A percentile compares a stretch with the other conserved stretches of the same genome.
Conservation (phyloP, 2,113 vertebrate species). For the Geothlypis trichas region DNA sequence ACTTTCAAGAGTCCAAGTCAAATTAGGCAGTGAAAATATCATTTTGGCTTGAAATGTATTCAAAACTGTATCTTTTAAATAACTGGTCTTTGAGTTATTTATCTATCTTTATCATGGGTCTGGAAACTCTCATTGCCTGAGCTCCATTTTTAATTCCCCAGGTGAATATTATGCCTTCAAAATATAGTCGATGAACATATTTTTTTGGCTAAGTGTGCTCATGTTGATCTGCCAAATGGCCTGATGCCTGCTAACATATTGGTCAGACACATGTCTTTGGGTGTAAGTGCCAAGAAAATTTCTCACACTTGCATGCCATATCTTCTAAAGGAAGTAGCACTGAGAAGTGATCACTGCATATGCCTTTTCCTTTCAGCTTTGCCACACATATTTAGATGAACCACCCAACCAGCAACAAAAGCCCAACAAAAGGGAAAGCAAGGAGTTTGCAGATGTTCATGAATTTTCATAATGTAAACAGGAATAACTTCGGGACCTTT, state of each 20-base stretch:
- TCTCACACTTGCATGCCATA: neutral
- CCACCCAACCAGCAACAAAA: neutral
- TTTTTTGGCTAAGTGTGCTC: neutral
- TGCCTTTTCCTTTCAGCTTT: neutral
- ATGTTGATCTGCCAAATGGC: conserved; percentile 27
- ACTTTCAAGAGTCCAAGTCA: neutral
- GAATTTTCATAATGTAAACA: conserved; percentile 7
- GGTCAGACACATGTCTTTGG: conserved; percentile 33
- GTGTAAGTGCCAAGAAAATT: conserved; percentile 13
- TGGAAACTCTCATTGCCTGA: neutral
- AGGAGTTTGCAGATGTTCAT: neutral
- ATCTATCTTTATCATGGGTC: neutral
- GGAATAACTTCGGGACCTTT: neutral
- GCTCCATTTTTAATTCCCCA: neutral
- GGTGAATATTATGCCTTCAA: conserved; percentile 24
- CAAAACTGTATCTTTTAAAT: neutral
- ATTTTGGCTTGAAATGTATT: neutral
- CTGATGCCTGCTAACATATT: conserved; percentile 25
- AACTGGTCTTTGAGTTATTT: neutral
- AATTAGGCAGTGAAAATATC: neutral
- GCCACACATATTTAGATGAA: neutral
- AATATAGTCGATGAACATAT: conserved; percentile 3
- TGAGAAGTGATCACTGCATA: neutral
- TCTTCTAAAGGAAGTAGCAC: neutral
- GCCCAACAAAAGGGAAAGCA: neutral